Conservation (phyloP, 2,113 vertebrate species). For the Eudyptes chrysolophus region DNA sequence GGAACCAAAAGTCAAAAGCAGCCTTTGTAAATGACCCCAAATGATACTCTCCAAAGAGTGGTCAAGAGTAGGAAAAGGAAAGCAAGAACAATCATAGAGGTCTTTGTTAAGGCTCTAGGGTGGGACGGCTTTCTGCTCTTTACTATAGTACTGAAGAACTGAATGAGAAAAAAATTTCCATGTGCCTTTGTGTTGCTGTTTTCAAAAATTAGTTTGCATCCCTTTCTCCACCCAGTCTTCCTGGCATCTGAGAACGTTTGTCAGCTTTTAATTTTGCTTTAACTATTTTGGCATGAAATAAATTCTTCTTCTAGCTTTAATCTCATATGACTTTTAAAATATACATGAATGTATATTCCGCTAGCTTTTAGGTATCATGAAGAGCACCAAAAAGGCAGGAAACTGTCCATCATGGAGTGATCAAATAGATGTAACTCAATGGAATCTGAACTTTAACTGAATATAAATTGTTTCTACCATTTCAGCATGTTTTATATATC, state of each 20-base stretch:
- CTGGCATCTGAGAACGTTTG: neutral
- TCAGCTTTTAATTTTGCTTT: constrained; percentile 7
- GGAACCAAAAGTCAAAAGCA: neutral
- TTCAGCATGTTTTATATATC: neutral
- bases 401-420: neutral
- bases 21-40: neutral
- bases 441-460: neutral
- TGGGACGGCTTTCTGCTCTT: neutral
- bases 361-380: neutral
- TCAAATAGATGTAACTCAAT: neutral
- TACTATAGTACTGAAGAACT: neutral
- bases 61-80: neutral
- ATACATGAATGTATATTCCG: neutral
- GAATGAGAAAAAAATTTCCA: neutral
- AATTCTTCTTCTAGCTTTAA: neutral
- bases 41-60: neutral
- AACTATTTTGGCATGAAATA: neutral
- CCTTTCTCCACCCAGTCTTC: neutral
- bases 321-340: neutral
- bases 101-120: neutral
- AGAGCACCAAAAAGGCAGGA: neutral
- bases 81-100: neutral
- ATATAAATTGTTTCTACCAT: neutral
- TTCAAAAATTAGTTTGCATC: neutral
- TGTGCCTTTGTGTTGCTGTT: neutral